Conservation (phyloP, 2,113 vertebrate species). For the Paramormyrops kingsleyae region DNA sequence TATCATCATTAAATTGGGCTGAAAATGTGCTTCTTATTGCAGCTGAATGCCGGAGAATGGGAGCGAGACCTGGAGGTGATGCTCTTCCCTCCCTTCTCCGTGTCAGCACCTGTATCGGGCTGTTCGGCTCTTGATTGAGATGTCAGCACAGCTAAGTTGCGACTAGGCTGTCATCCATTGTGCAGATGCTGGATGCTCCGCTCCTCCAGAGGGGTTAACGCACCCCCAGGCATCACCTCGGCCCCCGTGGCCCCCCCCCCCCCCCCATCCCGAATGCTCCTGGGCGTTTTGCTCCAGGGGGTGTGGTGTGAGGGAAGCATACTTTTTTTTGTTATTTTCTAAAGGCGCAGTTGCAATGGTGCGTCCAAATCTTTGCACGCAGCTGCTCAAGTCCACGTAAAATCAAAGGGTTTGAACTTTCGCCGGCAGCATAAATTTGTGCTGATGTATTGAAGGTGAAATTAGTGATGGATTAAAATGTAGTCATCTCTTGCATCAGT, state of each 20-base stretch:
- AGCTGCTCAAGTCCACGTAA: neutral
- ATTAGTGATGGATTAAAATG: neutral
- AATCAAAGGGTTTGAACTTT: neutral
- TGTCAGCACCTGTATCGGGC: neutral
- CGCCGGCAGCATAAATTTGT: neutral
- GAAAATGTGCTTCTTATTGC: neutral
- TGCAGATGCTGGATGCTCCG: neutral
- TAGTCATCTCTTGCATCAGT: neutral
- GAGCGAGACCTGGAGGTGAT: neutral
- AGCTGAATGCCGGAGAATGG: neutral
- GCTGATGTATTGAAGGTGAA: conserved; percentile 1
- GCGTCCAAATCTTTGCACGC: neutral
- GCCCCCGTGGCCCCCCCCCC: neutral
- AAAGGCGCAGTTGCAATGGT: neutral
- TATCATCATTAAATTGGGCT: neutral
- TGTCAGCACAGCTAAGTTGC: neutral
- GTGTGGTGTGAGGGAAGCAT: neutral
- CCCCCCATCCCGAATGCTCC: neutral
- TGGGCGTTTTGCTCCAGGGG: neutral
- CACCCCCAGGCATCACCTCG: neutral
- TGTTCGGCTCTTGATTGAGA: neutral
- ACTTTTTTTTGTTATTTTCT: neutral
- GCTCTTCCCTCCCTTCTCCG: neutral
- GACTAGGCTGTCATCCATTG: neutral
- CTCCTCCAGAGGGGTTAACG: neutral